phyloP scores from a whole-genome alignment of 2,113 vertebrate genomes.

The Rhabdornis inornatus region DNA sequence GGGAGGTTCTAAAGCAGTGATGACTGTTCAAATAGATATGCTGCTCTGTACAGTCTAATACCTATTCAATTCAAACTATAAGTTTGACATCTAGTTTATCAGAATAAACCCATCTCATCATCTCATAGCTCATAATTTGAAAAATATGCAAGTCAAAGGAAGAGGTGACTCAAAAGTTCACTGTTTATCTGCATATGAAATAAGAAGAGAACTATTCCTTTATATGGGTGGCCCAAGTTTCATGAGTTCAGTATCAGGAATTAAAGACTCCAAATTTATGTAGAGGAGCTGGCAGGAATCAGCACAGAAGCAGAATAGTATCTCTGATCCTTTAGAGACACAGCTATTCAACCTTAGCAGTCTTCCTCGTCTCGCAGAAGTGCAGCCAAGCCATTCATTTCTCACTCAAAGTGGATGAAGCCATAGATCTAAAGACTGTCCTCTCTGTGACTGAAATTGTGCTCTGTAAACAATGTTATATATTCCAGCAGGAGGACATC shows the following conservation, averaged over 20 bases:
- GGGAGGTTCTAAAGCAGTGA: constrained; percentile 73
- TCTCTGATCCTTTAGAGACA: constrained; percentile 69
- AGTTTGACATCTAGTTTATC: constrained; percentile 69
- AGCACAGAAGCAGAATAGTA: constrained; percentile 64
- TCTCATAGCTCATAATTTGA: constrained; percentile 63
- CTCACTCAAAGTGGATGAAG: constrained; percentile 69
- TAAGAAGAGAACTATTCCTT: constrained; percentile 67
- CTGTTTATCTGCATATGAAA: constrained; percentile 65
- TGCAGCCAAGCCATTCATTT: constrained; percentile 73
- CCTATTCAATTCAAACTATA: constrained; percentile 73
- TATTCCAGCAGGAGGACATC: constrained; percentile 73
- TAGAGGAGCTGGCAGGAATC: constrained; percentile 59
- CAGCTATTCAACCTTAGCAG: constrained; percentile 65
- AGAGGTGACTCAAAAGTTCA: constrained; percentile 64
- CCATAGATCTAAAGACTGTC: constrained; percentile 68
- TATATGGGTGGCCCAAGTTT: constrained; percentile 64
- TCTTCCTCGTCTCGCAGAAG: constrained; percentile 72
- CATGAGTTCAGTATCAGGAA: constrained; percentile 36
- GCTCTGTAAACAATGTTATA: constrained; percentile 78
- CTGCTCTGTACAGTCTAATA: constrained; percentile 75
- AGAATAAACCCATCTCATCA: constrained; percentile 72
- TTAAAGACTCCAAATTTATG: constrained; percentile 61
- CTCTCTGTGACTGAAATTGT: constrained; percentile 71
- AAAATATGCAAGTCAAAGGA: constrained; percentile 69
- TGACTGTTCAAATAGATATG: constrained; percentile 72